Conservation (phyloP, 1,140 invertebrate species). For the Cecropterus lyciades region DNA sequence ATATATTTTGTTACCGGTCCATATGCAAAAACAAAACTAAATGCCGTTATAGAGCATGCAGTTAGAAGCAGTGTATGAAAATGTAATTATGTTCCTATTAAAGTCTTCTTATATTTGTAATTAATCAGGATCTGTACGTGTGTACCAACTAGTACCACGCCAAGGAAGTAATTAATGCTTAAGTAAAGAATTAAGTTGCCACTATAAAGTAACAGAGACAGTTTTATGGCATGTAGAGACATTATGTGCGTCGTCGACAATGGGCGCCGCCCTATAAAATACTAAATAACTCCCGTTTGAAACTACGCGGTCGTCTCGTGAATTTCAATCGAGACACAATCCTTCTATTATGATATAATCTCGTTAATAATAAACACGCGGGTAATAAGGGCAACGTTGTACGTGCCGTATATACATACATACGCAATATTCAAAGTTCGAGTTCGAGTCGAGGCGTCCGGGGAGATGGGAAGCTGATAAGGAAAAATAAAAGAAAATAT, state of each 20-base stretch:
- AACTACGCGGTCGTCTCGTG: slow-evolving; percentile 38
- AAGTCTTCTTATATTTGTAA: no score
- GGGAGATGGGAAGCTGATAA: slow-evolving; percentile 11
- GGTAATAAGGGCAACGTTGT: slow-evolving; percentile 18
- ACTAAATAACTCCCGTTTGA: slow-evolving; percentile 51
- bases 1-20: slow-evolving; percentile 54
- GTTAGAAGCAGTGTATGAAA: not conserved
- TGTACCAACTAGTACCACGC: not conserved
- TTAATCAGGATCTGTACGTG: not conserved
- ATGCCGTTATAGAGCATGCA: not conserved
- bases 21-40: slow-evolving; percentile 35
- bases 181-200: slow-evolving; percentile 31
- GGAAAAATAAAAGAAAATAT: slow-evolving; percentile 34
- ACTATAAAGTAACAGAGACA: slow-evolving; percentile 37
- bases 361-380: slow-evolving; percentile 22
- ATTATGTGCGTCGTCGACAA: slow-evolving; percentile 49
- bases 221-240: slow-evolving; percentile 50
- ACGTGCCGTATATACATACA: slow-evolving; percentile 4
- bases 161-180: slow-evolving; percentile 19
- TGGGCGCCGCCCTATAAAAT: slow-evolving; percentile 54
- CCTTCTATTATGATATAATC: slow-evolving; percentile 29
- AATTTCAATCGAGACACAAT: slow-evolving; percentile 47
- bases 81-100: not conserved
- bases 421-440: slow-evolving; percentile 20
- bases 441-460: not conserved